Conservation (phyloP, 2,113 vertebrate species). For the Prunella fulvescens region DNA sequence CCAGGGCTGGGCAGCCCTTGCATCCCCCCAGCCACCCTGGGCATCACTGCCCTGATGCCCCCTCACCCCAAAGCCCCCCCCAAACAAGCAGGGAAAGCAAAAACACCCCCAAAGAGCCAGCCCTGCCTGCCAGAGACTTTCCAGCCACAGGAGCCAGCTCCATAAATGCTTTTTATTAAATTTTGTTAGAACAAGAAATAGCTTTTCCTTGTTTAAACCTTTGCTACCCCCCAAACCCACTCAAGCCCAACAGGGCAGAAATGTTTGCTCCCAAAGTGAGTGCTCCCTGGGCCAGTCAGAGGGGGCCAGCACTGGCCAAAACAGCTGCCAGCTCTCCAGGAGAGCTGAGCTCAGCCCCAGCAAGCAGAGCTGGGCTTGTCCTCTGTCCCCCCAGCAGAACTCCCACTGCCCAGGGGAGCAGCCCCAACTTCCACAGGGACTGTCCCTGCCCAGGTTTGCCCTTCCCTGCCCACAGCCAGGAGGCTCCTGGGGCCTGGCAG, state of each 20-base stretch:
- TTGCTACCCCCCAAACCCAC: neutral
- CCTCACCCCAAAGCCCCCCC: neutral
- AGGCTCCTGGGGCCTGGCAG: neutral
- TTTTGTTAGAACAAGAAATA: neutral
- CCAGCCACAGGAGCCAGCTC: neutral
- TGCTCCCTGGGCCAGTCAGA: neutral
- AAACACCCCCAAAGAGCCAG: too few species aligned
- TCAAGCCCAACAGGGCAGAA: accelerated
- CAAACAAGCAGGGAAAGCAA: neutral
- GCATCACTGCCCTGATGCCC: neutral
- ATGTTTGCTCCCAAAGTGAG: accelerated
- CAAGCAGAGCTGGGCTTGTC: neutral
- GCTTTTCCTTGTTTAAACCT: neutral
- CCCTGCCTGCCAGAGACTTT: neutral
- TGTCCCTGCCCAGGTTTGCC: neutral
- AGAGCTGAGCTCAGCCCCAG: neutral
- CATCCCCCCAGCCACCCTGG: accelerated
- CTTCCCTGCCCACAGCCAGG: neutral
- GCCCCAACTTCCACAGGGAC: neutral
- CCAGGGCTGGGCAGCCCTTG: accelerated
- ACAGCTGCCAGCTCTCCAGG: neutral
- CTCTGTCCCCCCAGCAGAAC: neutral
- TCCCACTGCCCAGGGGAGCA: neutral
- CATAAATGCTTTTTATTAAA: neutral
- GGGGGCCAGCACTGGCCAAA: accelerated